Evolutionary conservation across 1,140 invertebrate species (phyloP).

Genomic region (Phthorimaea operculella): DNA sequence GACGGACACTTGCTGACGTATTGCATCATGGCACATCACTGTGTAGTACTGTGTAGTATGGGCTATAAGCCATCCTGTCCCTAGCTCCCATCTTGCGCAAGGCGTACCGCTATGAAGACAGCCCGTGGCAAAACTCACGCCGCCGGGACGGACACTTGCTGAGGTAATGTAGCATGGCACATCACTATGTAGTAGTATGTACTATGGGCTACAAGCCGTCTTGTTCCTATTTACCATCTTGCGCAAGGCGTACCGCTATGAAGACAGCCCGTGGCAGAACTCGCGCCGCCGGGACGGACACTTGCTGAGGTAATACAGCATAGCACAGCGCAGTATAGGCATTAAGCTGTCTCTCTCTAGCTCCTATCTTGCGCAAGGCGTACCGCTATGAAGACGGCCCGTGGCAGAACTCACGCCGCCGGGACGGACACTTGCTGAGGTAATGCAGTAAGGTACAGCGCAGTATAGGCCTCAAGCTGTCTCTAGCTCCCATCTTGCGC

Average conservation of each 20-base stretch:
- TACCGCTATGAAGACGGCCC: too few relatives aligned
- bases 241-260: constrained; percentile 93
- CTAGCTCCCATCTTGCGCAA: constrained; percentile 93
- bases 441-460: too few relatives aligned
- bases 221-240: constrained; percentile 93
- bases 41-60: constrained; percentile 89
- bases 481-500: too few relatives aligned
- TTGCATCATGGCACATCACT: constrained; percentile 74
- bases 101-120: constrained; percentile 93
- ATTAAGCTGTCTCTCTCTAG: too few relatives aligned
- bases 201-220: constrained; percentile 95
- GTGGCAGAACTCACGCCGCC: constrained; percentile 89
- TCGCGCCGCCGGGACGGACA: constrained; percentile 88
- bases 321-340: too few relatives aligned
- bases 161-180: constrained; percentile 71
- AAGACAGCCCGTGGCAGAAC: constrained; percentile 92
- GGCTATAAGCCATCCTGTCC: constrained; percentile 96
- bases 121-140: constrained; percentile 89
- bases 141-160: constrained; percentile 90
- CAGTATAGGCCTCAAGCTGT: too few relatives aligned
- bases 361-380: too few relatives aligned
- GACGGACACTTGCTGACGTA: too few relatives aligned
- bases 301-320: constrained; percentile 81
- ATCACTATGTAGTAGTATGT: constrained; percentile 19
- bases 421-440: too few relatives aligned